A percentile compares a stretch with the other conserved stretches of the same genome.
These are phyloP conservation scores for Epizoanthus fatuus DNA, from an alignment of 92 coral and sea anemone genomes.

Conservation along the genomic window DNA sequence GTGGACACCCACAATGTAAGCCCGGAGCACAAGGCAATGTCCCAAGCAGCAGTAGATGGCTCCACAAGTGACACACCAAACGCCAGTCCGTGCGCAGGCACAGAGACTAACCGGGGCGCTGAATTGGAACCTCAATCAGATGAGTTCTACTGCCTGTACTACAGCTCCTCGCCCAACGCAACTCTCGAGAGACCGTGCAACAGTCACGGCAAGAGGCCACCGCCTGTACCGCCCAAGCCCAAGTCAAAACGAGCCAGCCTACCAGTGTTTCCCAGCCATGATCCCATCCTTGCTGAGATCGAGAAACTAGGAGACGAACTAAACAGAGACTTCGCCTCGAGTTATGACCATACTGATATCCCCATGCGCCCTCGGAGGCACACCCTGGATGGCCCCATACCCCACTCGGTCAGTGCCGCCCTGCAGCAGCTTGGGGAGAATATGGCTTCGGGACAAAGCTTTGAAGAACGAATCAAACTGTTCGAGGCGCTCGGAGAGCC, in stretches of 20 bases:
- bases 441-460: conserved; percentile 14
- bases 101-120: neutral
- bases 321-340: neutral
- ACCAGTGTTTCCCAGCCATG: conserved; percentile 31
- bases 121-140: conserved; percentile 19
- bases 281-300: conserved; percentile 22
- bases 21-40: conserved; percentile 24
- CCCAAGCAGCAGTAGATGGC: conserved; percentile 6
- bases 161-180: conserved; percentile 37
- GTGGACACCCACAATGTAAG: conserved; percentile 27
- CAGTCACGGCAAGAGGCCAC: conserved; percentile 33
- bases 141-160: conserved; percentile 37
- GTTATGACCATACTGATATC: conserved; percentile 3
- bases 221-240: conserved; percentile 33
- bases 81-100: neutral
- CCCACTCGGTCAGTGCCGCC: neutral
- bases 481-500: conserved; percentile 16
- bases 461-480: conserved; percentile 29
- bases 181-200: conserved; percentile 27
- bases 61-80: conserved; percentile 1
- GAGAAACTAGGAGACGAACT: neutral
- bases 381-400: conserved; percentile 22
- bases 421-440: conserved; percentile 15
- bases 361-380: conserved; percentile 8
- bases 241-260: conserved; percentile 36